Percentiles rank a stretch among this genome's conserved stretches.
phyloP scores from a whole-genome alignment of 2,888 invertebrate species.

The Sylvicola fuscatus region DNA sequence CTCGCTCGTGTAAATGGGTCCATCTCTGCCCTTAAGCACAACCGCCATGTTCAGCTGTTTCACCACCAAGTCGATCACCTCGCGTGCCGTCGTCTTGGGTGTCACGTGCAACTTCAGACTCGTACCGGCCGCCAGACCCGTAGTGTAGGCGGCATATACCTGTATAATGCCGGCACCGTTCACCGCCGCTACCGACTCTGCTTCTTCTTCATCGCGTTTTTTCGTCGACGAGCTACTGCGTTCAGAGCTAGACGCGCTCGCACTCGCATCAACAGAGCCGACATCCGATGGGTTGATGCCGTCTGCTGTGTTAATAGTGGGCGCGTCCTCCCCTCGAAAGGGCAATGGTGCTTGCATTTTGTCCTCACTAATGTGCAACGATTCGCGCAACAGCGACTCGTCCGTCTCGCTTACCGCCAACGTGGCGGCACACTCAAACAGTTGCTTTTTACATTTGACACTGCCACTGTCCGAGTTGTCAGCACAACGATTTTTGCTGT shows the following conservation, averaged over 20 bases:
- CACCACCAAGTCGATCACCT: constrained; percentile 88
- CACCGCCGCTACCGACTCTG: constrained; percentile 9
- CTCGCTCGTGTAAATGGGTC: constrained; percentile 68
- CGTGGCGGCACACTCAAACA: constrained; percentile 10
- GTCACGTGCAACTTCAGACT: constrained; percentile 88
- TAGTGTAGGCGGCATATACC: constrained; percentile 92
- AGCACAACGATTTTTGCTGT: no score
- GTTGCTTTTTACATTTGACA: constrained; percentile 1
- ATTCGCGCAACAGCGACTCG: constrained; percentile 6
- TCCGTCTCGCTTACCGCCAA: neutral
- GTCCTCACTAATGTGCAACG: constrained; percentile 12
- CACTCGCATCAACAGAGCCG: no score
- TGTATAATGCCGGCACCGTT: constrained; percentile 29
- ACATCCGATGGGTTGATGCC: no score
- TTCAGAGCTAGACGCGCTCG: neutral
- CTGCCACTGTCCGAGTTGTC: no score
- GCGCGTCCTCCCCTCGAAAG: no score
- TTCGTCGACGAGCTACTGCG: neutral
- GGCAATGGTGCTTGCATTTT: neutral
- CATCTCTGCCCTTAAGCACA: constrained; percentile 63
- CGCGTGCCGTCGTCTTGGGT: constrained; percentile 77
- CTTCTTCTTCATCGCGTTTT: constrained; percentile 13
- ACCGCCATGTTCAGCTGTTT: constrained; percentile 91
- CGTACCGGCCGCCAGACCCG: constrained; percentile 80
- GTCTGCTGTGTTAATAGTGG: no score